Percentiles rank a stretch among this genome's conserved stretches.
These are phyloP conservation scores for Sinohyriopsis cumingii DNA, from an alignment of 2,888 invertebrate species.

Conservation along the genomic window DNA sequence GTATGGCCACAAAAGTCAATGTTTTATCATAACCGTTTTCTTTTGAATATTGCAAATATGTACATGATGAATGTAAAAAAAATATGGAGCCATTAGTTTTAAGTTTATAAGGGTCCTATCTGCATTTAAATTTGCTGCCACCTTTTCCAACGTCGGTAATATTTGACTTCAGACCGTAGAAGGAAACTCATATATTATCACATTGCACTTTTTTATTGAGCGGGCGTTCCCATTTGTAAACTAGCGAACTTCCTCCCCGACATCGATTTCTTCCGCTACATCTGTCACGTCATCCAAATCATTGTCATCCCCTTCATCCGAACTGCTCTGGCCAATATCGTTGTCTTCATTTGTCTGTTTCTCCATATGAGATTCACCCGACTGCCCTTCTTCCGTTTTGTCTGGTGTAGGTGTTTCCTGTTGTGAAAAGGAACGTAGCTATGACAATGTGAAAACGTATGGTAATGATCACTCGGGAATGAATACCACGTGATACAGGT, in stretches of 20 bases:
- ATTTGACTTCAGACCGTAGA: no score
- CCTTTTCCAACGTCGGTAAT: no score
- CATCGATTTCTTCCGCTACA: slow-evolving; percentile 52
- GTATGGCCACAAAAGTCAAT: no score
- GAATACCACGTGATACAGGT: no score
- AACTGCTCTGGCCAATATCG: slow-evolving; percentile 27
- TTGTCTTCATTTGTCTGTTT: slow-evolving; percentile 45
- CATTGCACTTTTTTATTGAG: background rate
- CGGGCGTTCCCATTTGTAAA: background rate
- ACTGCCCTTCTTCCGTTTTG: slow-evolving; percentile 40
- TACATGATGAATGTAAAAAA: no score
- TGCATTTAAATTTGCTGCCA: no score
- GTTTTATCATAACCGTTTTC: no score
- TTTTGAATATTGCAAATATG: no score
- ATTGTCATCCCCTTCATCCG: slow-evolving; percentile 40
- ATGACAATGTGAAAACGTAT: no score
- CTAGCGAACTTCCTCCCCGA: slow-evolving; percentile 44
- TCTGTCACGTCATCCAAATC: slow-evolving; percentile 43
- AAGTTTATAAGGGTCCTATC: no score
- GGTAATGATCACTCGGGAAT: no score
- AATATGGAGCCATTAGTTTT: no score
- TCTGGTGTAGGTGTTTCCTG: slow-evolving; percentile 55
- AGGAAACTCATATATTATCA: background rate
- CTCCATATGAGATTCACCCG: slow-evolving; percentile 27
- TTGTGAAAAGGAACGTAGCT: background rate